Conservation (phyloP, 2,888 invertebrate species). For the Mesoligia furuncula region DNA sequence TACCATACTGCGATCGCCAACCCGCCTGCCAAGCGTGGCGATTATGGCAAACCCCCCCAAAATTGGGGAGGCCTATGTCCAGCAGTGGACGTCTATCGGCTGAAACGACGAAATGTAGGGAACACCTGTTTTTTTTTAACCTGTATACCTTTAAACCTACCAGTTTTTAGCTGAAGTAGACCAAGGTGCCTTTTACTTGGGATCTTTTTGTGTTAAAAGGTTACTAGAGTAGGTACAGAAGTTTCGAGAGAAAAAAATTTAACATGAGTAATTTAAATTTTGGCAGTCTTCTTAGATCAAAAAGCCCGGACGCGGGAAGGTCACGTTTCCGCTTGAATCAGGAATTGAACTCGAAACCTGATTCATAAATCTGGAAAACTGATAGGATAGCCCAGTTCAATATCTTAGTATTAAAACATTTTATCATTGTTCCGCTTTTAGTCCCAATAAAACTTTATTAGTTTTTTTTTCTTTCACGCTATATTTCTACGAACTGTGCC, state of each 20-base stretch:
- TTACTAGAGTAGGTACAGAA: not conserved
- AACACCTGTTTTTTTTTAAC: too few relatives aligned
- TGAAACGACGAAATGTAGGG: too few relatives aligned
- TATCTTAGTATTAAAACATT: conserved; percentile 32
- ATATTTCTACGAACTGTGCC: conserved; percentile 52
- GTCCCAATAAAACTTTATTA: conserved; percentile 32
- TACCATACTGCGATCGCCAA: too few relatives aligned
- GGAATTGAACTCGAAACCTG: conserved; percentile 59
- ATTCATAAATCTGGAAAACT: conserved; percentile 45
- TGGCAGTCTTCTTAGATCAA: conserved; percentile 38
- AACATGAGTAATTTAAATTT: conserved; percentile 9
- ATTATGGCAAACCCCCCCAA: too few relatives aligned
- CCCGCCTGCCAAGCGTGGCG: too few relatives aligned
- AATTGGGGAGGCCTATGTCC: too few relatives aligned
- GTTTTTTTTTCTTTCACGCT: conserved; percentile 22
- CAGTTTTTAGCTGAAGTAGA: not conserved
- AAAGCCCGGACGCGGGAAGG: conserved; percentile 29
- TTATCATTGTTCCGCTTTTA: conserved; percentile 44
- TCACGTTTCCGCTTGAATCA: conserved; percentile 56
- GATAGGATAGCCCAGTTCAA: conserved; percentile 49
- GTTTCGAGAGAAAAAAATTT: not conserved
- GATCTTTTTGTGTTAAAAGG: not conserved
- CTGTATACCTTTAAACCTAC: too few relatives aligned
- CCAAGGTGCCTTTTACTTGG: not conserved
- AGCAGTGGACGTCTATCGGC: too few relatives aligned